These are phyloP conservation scores for Saxidomus purpurata DNA, from an alignment of 1,140 invertebrate species.

Conservation along the genomic window DNA sequence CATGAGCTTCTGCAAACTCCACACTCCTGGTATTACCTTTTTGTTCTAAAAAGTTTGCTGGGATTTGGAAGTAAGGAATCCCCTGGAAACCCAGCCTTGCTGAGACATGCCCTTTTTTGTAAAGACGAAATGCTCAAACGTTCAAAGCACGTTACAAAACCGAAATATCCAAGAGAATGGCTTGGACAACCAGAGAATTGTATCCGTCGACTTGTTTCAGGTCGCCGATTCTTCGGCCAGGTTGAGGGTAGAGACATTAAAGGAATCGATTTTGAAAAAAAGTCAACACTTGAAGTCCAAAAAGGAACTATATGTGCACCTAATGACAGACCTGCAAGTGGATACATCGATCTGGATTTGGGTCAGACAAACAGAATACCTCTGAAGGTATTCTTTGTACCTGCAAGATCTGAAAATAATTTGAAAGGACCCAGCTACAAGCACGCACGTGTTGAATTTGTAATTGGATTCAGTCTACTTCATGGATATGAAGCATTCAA, in stretches of 20 bases:
- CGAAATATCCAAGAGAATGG: constrained; percentile 49
- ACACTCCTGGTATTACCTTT: constrained; percentile 25
- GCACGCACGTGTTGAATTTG: constrained; percentile 32
- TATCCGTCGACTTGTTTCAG: constrained; percentile 24
- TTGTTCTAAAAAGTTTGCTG: constrained; percentile 27
- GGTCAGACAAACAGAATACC: background rate
- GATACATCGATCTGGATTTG: constrained; percentile 53
- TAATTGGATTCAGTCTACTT: constrained; percentile 28
- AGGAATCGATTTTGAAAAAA: background rate
- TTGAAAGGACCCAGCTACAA: constrained; percentile 13
- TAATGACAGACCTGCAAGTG: constrained; percentile 33
- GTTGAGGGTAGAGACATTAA: constrained; percentile 7
- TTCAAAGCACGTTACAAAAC: constrained; percentile 42
- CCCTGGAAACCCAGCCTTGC: constrained; percentile 25
- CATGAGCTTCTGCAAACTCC: constrained; percentile 1
- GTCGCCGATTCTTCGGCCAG: background rate
- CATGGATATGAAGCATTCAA: constrained; percentile 59
- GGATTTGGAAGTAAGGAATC: constrained; percentile 44
- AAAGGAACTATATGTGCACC: constrained; percentile 44
- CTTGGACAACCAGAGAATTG: constrained; percentile 15
- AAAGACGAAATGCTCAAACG: background rate
- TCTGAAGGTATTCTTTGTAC: constrained; percentile 71
- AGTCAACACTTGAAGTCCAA: constrained; percentile 15
- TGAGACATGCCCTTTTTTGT: constrained; percentile 49
- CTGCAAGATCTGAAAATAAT: constrained; percentile 25